phyloP scores from a whole-genome alignment of 1,140 invertebrate species.

The Papilio glaucus region DNA sequence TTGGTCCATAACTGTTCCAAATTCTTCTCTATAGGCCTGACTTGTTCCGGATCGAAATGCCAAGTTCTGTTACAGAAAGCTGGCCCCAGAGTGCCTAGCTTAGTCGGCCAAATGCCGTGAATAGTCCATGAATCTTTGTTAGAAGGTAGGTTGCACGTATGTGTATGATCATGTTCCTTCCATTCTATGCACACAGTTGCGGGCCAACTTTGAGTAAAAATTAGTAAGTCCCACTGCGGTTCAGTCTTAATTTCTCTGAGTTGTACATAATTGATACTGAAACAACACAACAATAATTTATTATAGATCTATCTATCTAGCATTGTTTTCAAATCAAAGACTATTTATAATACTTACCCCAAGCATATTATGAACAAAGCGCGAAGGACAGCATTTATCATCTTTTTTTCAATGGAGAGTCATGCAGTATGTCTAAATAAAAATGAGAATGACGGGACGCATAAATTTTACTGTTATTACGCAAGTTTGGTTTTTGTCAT shows the following conservation, averaged over 20 bases:
- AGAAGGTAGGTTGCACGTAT: constrained; percentile 86
- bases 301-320: background rate
- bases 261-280: constrained; percentile 44
- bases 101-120: constrained; percentile 93
- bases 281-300: constrained; percentile 38
- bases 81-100: constrained; percentile 86
- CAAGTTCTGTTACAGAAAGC: constrained; percentile 87
- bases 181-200: constrained; percentile 89
- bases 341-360: constrained; percentile 7
- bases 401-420: constrained; percentile 7
- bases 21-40: constrained; percentile 85
- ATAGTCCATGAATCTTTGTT: constrained; percentile 88
- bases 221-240: constrained; percentile 87
- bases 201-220: constrained; percentile 93
- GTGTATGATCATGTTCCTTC: constrained; percentile 84
- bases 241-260: constrained; percentile 37
- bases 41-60: constrained; percentile 85
- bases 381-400: constrained; percentile 12
- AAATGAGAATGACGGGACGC: background rate
- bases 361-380: constrained; percentile 18
- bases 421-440: constrained; percentile 13
- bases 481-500: background rate
- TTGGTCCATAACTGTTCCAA: constrained; percentile 89
- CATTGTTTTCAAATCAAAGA: background rate
- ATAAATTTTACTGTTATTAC: background rate